These are phyloP conservation scores for Cettia cetti DNA, from an alignment of 2,113 vertebrate genomes.

Conservation along the genomic window DNA sequence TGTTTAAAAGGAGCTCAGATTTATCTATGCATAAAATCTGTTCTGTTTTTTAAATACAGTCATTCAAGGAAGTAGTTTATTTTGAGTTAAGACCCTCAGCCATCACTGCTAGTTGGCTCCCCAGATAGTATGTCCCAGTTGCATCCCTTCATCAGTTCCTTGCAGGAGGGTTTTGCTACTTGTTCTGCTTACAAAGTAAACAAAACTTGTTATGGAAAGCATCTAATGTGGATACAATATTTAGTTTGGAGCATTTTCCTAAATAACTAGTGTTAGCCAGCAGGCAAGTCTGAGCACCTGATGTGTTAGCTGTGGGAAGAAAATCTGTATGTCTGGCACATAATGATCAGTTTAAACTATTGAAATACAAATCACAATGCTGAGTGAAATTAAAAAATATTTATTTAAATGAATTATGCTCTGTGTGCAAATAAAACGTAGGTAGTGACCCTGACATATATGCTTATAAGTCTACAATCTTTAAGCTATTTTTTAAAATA, in stretches of 20 bases:
- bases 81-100: background rate
- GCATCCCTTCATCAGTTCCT: background rate
- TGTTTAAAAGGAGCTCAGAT: background rate
- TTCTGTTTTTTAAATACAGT: background rate
- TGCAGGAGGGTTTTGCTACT: background rate
- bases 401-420: background rate
- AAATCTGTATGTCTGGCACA: background rate
- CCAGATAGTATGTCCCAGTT: background rate
- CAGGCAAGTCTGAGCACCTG: background rate
- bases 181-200: background rate
- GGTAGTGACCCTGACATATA: background rate
- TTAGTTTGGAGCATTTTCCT: constrained; percentile 16
- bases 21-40: background rate
- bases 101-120: background rate
- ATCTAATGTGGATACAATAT: background rate
- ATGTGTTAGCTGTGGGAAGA: background rate
- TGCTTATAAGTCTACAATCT: background rate
- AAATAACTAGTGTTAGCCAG: background rate
- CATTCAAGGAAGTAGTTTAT: background rate
- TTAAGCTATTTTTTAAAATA: background rate
- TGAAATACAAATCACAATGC: constrained; percentile 8
- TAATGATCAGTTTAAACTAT: background rate
- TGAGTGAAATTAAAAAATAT: background rate
- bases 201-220: constrained; percentile 9
- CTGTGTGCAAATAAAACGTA: background rate